Conservation (phyloP, 2,888 invertebrate genomes). For the Catocala sponsa region DNA sequence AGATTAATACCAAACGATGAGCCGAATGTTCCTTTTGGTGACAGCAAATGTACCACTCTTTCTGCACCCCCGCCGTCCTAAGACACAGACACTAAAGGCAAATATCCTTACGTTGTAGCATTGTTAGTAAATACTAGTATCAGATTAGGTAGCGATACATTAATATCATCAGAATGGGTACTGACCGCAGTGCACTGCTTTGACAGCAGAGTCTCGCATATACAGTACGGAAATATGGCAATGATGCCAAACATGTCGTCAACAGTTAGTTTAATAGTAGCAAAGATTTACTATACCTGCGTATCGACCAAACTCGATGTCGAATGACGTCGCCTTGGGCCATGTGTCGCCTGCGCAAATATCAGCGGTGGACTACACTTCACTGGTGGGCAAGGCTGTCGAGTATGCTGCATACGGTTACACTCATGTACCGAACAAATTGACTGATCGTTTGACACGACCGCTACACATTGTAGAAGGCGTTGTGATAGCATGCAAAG, state of each 20-base stretch:
- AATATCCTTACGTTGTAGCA: background rate
- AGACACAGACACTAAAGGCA: no score
- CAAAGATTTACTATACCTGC: background rate
- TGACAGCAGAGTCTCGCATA: background rate
- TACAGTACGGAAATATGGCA: background rate
- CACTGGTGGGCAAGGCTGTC: background rate
- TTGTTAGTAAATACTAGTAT: background rate
- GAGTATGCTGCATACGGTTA: background rate
- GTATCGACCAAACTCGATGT: background rate
- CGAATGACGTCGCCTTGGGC: background rate
- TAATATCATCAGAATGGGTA: constrained; percentile 3
- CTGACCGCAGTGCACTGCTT: constrained; percentile 3
- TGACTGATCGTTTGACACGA: background rate
- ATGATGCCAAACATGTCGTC: no score
- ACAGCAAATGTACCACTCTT: no score
- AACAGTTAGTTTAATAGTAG: background rate
- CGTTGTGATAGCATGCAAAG: background rate
- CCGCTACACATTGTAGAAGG: background rate
- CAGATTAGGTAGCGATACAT: background rate
- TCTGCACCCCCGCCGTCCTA: no score
- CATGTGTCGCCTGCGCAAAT: background rate
- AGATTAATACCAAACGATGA: no score
- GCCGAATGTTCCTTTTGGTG: no score
- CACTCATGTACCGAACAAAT: background rate
- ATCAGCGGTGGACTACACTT: background rate